A percentile compares a stretch with the other conserved stretches of the same genome.
These are phyloP conservation scores for Lepus americanus DNA, from an alignment of 2,113 vertebrate genomes.

Conservation along the genomic window DNA sequence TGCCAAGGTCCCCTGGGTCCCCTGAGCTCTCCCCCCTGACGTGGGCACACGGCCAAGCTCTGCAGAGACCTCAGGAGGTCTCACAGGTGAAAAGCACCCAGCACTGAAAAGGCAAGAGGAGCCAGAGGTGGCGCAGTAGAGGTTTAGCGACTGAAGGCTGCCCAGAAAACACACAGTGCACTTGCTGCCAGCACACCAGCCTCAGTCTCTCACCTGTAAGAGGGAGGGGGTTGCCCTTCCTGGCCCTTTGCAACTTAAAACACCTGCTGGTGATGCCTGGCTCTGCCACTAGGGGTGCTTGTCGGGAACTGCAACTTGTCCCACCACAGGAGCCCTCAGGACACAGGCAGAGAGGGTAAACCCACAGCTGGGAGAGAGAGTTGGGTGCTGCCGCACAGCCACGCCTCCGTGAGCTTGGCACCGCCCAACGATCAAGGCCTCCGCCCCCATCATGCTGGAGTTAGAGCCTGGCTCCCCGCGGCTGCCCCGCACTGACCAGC, in stretches of 20 bases:
- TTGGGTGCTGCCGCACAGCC: fast-evolving
- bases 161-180: neutral
- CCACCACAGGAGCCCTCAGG: fast-evolving
- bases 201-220: neutral
- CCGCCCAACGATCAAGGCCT: neutral
- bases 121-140: fast-evolving
- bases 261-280: neutral
- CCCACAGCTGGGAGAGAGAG: neutral
- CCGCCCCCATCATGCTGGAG: fast-evolving
- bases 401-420: fast-evolving
- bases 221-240: too few relatives aligned
- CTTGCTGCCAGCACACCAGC: fast-evolving
- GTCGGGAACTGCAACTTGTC: fast-evolving
- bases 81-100: fast-evolving
- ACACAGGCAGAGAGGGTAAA: neutral
- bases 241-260: neutral
- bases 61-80: fast-evolving
- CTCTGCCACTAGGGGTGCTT: neutral
- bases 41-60: neutral
- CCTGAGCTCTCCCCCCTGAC: fast-evolving
- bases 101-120: fast-evolving
- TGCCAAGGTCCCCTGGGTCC: fast-evolving
- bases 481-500: neutral
- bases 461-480: neutral
- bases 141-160: fast-evolving